Base-by-base conservation (phyloP, 2,888 invertebrate species). In the Euphydryas editha region DNA sequence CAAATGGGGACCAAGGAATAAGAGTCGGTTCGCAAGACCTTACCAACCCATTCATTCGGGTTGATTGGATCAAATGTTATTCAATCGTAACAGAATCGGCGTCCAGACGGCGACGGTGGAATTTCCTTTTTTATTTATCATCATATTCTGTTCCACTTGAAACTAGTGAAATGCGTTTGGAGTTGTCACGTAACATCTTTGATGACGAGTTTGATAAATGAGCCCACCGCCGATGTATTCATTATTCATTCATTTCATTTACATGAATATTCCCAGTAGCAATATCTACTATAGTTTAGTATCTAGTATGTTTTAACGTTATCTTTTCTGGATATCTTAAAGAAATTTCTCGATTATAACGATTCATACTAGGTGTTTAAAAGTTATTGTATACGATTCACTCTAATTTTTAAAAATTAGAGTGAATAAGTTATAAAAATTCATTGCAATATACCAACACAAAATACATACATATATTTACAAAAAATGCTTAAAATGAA, bases 51-150 rank as follows among this genome's bases (percentile, higher is more conserved):
- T 83, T 80, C 78, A 85, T 87, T 87, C 82, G 83, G 84, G 76
- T 85, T 91, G 91, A 91, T 91, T 92, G 90, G 91, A 90, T 92
- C 89, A 90, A 92, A 87, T 89, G 79, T 89, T 90, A 90, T 90
- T 87, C 86, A 88, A 90, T 92, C 88, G 87, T 82, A 84, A 81
- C 83, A 85, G 82, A 81, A 86, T 81, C 78, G 81, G 77, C 86
- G 90, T 87, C 91, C 85, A 91, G 92, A 90, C 92, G 90, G 88
- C 90, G 91, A 83, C 91, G 78, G 80, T 76, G 86, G 86, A 88
- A 91, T 89, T 92, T 89, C 84, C 83, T 85, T 84, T 86, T 88
- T 85, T 85, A 88, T 87, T 88, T 86, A 87, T 17, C 39, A 24
- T 57, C 44, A 47, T 57, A 0, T 46, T 44, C 85, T 85, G 86